phyloP scores from a whole-genome alignment of 2,888 invertebrate species.

The Phaonia tiefii region DNA sequence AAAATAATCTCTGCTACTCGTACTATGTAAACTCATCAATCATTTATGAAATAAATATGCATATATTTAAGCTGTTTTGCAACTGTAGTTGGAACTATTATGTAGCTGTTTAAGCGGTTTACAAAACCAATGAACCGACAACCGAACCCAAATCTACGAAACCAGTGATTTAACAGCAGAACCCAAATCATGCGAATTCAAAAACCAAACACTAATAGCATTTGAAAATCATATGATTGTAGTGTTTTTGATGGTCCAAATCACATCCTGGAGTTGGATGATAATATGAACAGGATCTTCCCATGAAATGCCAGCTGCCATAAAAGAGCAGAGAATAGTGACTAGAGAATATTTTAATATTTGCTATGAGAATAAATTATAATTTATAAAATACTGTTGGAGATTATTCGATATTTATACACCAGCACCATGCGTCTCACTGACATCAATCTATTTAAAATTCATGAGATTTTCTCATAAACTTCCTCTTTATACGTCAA shows the following conservation, averaged over 20 bases:
- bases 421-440: too few relatives aligned
- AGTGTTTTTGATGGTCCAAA: too few relatives aligned
- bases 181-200: neutral
- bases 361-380: neutral
- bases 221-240: neutral
- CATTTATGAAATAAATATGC: constrained; percentile 14
- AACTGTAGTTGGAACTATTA: neutral
- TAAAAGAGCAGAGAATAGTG: too few relatives aligned
- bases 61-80: too few relatives aligned
- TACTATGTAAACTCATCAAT: constrained; percentile 13
- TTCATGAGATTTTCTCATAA: neutral
- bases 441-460: neutral
- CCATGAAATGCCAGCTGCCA: too few relatives aligned
- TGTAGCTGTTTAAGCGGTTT: constrained; percentile 29
- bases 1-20: constrained; percentile 17
- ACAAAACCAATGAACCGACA: constrained; percentile 13
- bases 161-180: too few relatives aligned
- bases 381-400: constrained; percentile 8
- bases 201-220: constrained; percentile 12
- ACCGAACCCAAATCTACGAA: too few relatives aligned
- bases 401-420: neutral
- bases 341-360: too few relatives aligned
- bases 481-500: too few relatives aligned
- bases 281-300: too few relatives aligned
- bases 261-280: too few relatives aligned